These are phyloP conservation scores for Zaprionus lineosus DNA, from an alignment of 2,888 invertebrate species.

Conservation along the genomic window DNA sequence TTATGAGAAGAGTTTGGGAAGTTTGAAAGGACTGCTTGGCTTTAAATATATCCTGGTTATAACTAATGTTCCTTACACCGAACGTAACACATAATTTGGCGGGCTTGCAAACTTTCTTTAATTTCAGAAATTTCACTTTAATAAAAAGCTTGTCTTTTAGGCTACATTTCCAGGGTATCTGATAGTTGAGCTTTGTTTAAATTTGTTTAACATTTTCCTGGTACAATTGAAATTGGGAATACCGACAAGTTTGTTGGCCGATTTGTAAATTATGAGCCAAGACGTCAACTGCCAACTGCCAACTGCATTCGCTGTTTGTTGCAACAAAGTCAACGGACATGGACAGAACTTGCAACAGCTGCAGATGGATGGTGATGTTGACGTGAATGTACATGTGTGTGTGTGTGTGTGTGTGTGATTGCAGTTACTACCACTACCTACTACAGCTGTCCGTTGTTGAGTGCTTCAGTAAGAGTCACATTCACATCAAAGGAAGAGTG, in stretches of 20 bases:
- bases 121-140: too few relatives aligned
- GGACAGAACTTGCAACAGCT: constrained; percentile 21
- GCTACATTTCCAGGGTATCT: constrained; percentile 18
- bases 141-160: too few relatives aligned
- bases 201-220: background rate
- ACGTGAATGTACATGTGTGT: background rate
- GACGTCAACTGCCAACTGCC: constrained; percentile 58
- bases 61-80: too few relatives aligned
- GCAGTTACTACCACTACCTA: constrained; percentile 16
- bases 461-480: constrained; percentile 7
- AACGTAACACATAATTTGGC: too few relatives aligned
- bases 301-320: constrained; percentile 45
- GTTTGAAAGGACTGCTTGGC: too few relatives aligned
- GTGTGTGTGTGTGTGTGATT: background rate
- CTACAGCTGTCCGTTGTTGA: constrained; percentile 30
- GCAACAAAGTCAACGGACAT: constrained; percentile 41
- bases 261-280: constrained; percentile 58
- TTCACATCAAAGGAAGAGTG: too few relatives aligned
- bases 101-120: too few relatives aligned
- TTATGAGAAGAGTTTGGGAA: too few relatives aligned
- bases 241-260: constrained; percentile 32
- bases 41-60: too few relatives aligned
- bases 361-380: background rate
- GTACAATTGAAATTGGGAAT: constrained; percentile 35
- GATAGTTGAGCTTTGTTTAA: background rate